Percentiles rank a stretch among this genome's conserved stretches.
Conservation (phyloP, 1,140 invertebrate species). For the Pachyrhynchus sulphureomaculatus region DNA sequence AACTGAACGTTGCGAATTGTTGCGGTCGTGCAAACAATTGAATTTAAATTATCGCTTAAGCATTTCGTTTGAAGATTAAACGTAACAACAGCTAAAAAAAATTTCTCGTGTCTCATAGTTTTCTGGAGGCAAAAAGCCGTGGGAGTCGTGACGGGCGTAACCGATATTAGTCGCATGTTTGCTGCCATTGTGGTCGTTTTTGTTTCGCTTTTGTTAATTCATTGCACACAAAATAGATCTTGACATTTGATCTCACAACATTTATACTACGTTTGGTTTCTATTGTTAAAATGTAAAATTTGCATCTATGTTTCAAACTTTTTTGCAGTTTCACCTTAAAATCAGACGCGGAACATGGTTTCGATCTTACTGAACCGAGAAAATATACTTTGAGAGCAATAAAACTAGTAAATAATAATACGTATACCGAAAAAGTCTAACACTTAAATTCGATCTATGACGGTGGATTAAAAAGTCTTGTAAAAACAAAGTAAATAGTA, state of each 20-base stretch:
- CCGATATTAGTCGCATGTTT: constrained; percentile 19
- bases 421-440: too few relatives aligned
- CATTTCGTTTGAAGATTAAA: neutral
- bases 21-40: constrained; percentile 14
- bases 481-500: too few relatives aligned
- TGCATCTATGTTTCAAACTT: too few relatives aligned
- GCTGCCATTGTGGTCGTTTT: constrained; percentile 7
- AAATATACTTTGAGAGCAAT: too few relatives aligned
- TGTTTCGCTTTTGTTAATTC: constrained; percentile 12
- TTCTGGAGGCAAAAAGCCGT: constrained; percentile 10
- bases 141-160: constrained; percentile 27
- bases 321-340: too few relatives aligned
- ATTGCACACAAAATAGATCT: neutral
- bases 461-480: too few relatives aligned
- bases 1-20: neutral
- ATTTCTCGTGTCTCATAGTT: constrained; percentile 23
- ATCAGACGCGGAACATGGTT: too few relatives aligned
- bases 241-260: constrained; percentile 9
- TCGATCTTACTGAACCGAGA: too few relatives aligned
- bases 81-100: constrained; percentile 6
- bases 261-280: neutral
- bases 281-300: too few relatives aligned
- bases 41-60: constrained; percentile 15
- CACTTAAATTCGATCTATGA: too few relatives aligned
- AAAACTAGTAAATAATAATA: too few relatives aligned